phyloP scores from a whole-genome alignment of 23 tunicate genomes.

The Oikopleura vanhoeffeni region DNA sequence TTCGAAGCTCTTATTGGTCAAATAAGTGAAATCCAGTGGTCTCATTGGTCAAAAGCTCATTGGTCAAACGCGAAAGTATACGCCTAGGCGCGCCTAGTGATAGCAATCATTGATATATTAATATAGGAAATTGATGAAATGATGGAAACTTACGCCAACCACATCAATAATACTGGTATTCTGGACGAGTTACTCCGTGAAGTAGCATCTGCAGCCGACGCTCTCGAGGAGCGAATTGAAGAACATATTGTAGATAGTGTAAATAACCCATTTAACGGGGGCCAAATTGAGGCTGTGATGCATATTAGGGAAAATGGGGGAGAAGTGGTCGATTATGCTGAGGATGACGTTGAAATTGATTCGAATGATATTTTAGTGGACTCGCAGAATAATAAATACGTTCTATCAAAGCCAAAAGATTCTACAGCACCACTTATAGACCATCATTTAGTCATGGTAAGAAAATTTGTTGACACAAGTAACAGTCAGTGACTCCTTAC shows the following conservation, averaged over 20 bases:
- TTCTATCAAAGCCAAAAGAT: slow-evolving; percentile 38
- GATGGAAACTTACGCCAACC: slow-evolving; percentile 26
- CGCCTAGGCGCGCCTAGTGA: too few relatives aligned
- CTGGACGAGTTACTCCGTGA: slow-evolving; percentile 60
- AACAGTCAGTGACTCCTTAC: too few relatives aligned
- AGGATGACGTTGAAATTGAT: slow-evolving; percentile 26
- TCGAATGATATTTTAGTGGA: slow-evolving; percentile 42
- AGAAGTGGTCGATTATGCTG: background rate
- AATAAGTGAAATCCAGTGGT: too few relatives aligned
- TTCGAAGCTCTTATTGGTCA: too few relatives aligned
- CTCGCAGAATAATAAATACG: slow-evolving; percentile 52
- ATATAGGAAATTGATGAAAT: slow-evolving; percentile 37
- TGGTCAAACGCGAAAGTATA: too few relatives aligned
- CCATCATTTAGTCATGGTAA: slow-evolving; percentile 43
- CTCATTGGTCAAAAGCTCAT: too few relatives aligned
- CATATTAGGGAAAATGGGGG: slow-evolving; percentile 28
- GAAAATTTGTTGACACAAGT: too few relatives aligned
- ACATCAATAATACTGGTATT: slow-evolving; percentile 39
- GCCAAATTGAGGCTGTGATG: slow-evolving; percentile 65
- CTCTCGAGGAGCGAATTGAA: slow-evolving; percentile 36
- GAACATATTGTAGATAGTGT: slow-evolving; percentile 20
- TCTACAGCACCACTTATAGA: slow-evolving; percentile 52
- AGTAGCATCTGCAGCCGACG: slow-evolving; percentile 66
- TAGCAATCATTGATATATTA: too few relatives aligned
- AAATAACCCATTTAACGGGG: slow-evolving; percentile 20